Base-by-base conservation (phyloP, 2,113 vertebrate species). In the Tamias sibiricus region DNA sequence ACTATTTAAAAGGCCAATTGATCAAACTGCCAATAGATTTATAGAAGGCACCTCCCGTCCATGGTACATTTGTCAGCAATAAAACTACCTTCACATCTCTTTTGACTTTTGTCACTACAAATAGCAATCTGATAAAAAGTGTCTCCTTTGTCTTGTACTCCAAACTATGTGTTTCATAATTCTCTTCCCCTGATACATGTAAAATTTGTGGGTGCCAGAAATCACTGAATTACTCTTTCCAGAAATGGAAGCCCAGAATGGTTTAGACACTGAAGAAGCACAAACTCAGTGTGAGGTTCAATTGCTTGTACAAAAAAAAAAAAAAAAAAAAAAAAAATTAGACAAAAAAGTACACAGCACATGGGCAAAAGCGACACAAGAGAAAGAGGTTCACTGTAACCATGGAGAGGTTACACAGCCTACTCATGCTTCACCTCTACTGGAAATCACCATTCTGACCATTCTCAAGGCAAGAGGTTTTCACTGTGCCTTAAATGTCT, bases 191-290 rank as follows among this genome's bases (percentile, higher is more conserved):
- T 68, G 20, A 68, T 26, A 72, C 37, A 28, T 1, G 16, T 37
- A 86, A 90, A 57, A 10, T 13, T 40, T 24, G 4, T 35, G 44
- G 49, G 16, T 40, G 47, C 28, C 81, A 91, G 44, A 96, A 81
- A 75, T 68, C 14, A 95, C 11, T 74, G n/a, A 62, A 76, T 59
- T 87, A 66, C 24, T 88, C 32, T 92, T 86, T 62, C 87, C 76
- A 90, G 64, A 94, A 90, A 92, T 35, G 37, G 28, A 71, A 75
- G 49, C 32, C 93, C 66, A 74, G 84, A 74, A 95, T 14, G 8
- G 54, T 44, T 71, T 71, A 89, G 49, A 88, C 59, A 72, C 28
- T 95, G 32, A n/a, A 96, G 77, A 84, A 72, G 47, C 17, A 95
- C 30, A 32, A 91, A 76, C 22, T 91, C 54, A 81, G 47, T 40